Conservation (phyloP, 37 sponge, comb jelly and placozoan genomes). For the Oscarella lobularis region DNA sequence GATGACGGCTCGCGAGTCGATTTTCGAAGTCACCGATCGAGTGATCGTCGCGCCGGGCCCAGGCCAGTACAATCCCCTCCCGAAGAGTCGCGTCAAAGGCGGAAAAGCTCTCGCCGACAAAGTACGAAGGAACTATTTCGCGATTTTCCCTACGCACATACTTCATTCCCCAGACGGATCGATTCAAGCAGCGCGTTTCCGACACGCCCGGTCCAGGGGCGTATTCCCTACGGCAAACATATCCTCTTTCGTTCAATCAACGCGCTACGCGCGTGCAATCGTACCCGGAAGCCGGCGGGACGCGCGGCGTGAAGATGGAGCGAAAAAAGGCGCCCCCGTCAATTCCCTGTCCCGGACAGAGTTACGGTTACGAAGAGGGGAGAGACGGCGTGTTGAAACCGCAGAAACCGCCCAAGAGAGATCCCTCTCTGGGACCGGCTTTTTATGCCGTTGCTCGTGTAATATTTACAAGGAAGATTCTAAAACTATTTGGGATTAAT, state of each 20-base stretch:
- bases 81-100: slow-evolving; percentile 47
- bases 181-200: slow-evolving; percentile 35
- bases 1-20: slow-evolving; percentile 59
- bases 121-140: background rate
- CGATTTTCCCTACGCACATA: background rate
- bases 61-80: slow-evolving; percentile 53
- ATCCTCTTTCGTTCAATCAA: background rate
- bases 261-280: background rate
- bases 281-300: too few species aligned
- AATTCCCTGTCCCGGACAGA: slow-evolving; percentile 70
- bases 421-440: slow-evolving; percentile 84
- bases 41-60: slow-evolving; percentile 79
- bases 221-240: slow-evolving; percentile 39
- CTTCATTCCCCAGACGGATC: slow-evolving; percentile 22
- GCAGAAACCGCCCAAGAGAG: slow-evolving; percentile 44
- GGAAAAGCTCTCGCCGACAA: background rate
- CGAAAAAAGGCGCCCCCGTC: slow-evolving; percentile 79
- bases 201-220: slow-evolving; percentile 84
- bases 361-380: slow-evolving; percentile 79
- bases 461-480: background rate
- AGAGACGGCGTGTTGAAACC: slow-evolving; percentile 48
- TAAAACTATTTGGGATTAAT: background rate
- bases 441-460: slow-evolving; percentile 64
- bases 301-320: too few species aligned
- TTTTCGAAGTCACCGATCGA: slow-evolving; percentile 48